Evolutionary conservation across 2,113 vertebrate species (phyloP).

Genomic region (Nyctereutes procyonoides): DNA sequence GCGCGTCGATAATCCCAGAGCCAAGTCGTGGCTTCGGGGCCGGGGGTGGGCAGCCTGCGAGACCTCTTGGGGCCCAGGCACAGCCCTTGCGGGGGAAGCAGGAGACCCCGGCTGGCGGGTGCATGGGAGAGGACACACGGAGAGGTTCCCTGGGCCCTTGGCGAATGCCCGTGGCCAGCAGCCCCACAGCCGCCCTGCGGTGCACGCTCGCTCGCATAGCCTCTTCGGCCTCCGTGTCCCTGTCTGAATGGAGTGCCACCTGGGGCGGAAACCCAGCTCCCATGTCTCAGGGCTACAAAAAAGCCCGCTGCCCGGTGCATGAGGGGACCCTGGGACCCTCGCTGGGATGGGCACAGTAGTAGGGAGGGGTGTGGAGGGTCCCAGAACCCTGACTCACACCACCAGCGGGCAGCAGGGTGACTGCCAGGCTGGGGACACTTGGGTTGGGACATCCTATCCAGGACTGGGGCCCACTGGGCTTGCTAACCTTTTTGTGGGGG

Average conservation of each 20-base stretch:
- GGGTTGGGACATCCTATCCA: background rate
- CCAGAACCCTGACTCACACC: fast-evolving
- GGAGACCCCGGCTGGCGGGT: background rate
- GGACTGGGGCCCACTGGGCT: background rate
- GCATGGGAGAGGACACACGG: background rate
- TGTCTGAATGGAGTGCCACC: background rate
- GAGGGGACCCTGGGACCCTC: no score
- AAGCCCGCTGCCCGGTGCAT: background rate
- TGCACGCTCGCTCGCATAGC: fast-evolving
- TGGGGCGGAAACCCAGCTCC: background rate
- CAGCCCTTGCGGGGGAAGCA: background rate
- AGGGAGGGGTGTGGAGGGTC: background rate
- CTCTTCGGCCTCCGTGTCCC: background rate
- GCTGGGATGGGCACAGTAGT: background rate
- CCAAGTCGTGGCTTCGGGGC: background rate
- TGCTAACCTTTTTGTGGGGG: background rate
- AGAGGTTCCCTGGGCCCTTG: background rate
- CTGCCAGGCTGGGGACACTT: background rate
- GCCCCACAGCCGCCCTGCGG: background rate
- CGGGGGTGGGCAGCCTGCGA: background rate
- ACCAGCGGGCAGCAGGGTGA: background rate
- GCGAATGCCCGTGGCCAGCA: background rate
- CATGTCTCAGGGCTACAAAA: background rate
- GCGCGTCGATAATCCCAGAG: background rate
- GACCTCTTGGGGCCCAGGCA: background rate